Evolutionary conservation across 2,888 invertebrate genomes (phyloP).

Genomic region (Trissoscelio sp.): DNA sequence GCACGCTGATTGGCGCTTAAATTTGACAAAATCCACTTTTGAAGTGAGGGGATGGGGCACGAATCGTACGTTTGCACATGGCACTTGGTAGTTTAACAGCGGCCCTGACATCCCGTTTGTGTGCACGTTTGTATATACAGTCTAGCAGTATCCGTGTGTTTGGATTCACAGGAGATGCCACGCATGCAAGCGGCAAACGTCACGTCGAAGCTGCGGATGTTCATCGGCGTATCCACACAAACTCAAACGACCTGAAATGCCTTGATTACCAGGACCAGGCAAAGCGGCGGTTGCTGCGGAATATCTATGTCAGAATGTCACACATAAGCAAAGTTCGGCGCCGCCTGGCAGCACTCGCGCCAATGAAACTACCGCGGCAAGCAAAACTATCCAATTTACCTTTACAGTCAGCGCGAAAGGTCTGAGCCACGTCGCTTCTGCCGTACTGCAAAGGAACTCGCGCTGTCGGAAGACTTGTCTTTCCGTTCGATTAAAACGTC

Average conservation of each 20-base stretch:
- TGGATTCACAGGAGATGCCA: constrained; percentile 28
- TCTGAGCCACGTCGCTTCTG: constrained; percentile 12
- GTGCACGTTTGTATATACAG: constrained; percentile 1
- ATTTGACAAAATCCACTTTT: no score
- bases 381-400: constrained; percentile 77
- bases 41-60: neutral
- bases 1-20: no score
- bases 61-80: constrained; percentile 2
- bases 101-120: neutral
- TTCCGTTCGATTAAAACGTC: constrained; percentile 65
- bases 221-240: constrained; percentile 43
- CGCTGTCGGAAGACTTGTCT: constrained; percentile 21
- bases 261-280: constrained; percentile 73
- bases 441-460: neutral
- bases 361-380: constrained; percentile 30
- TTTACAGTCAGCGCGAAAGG: constrained; percentile 69
- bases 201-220: constrained; percentile 43
- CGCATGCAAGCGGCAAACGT: constrained; percentile 45
- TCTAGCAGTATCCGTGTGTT: constrained; percentile 24
- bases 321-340: constrained; percentile 72
- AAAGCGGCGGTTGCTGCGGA: constrained; percentile 72
- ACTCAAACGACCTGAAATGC: constrained; percentile 71
- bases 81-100: neutral
- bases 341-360: constrained; percentile 39
- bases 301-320: constrained; percentile 71